Evolutionary conservation across 2,888 invertebrate genomes (phyloP).

Genomic region (Synergus itoensis): DNA sequence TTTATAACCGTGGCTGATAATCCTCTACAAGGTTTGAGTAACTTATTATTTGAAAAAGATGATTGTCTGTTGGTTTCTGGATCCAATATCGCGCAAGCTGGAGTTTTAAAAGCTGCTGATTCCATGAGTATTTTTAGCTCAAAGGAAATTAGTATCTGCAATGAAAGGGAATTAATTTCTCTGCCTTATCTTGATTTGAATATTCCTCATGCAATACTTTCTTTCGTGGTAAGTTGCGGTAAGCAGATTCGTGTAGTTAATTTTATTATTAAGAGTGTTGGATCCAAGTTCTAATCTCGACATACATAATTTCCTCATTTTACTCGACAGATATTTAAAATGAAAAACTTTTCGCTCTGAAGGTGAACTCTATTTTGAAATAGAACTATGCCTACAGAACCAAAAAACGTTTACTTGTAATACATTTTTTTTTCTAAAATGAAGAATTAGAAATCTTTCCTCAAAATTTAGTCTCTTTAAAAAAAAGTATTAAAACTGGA

Average conservation of each 20-base stretch:
- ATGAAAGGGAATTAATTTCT: slow-evolving; percentile 49
- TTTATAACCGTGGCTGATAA: slow-evolving; percentile 67
- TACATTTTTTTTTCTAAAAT: no score
- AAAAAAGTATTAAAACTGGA: no score
- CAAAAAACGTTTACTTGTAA: no score
- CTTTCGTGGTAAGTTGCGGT: slow-evolving; percentile 65
- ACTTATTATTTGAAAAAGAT: slow-evolving; percentile 58
- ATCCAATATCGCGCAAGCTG: slow-evolving; percentile 69
- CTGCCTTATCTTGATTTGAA: slow-evolving; percentile 61
- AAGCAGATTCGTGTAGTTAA: slow-evolving; percentile 37
- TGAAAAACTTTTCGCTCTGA: no score
- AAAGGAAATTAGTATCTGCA: slow-evolving; percentile 46
- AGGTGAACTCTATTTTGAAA: no score
- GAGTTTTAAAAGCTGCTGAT: slow-evolving; percentile 62
- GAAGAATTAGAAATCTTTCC: no score
- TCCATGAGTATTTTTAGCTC: slow-evolving; percentile 52
- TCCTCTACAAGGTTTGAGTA: slow-evolving; percentile 61
- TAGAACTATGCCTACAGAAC: no score
- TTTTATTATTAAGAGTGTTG: background rate
- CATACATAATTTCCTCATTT: no score
- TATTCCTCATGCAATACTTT: slow-evolving; percentile 69
- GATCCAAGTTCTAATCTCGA: no score
- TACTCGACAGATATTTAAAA: no score
- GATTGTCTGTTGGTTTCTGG: slow-evolving; percentile 67
- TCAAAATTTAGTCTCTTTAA: no score